phyloP scores from a whole-genome alignment of 2,797 vertebrate genomes.

The Leptatherina wallacei region DNA sequence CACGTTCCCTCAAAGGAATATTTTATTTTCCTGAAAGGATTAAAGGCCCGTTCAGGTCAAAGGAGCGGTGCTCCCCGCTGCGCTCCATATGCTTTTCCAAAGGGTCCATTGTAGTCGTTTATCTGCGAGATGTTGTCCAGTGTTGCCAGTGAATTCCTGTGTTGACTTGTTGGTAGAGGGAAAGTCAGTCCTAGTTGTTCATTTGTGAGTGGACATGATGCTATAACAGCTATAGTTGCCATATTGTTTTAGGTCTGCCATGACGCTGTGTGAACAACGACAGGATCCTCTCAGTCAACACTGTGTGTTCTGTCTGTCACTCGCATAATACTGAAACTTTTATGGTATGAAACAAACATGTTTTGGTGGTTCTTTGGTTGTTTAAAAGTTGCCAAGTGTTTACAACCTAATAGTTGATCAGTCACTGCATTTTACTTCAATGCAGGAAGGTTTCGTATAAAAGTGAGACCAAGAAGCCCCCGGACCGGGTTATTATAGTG shows the following conservation, averaged over 20 bases:
- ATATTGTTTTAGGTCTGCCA: slow-evolving; percentile 59
- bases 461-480: slow-evolving; percentile 45
- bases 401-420: slow-evolving; percentile 65
- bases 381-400: slow-evolving; percentile 80
- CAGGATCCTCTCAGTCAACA: slow-evolving; percentile 57
- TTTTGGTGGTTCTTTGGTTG: slow-evolving; percentile 48
- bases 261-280: slow-evolving; percentile 41
- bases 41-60: slow-evolving; percentile 49
- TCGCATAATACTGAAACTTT: slow-evolving; percentile 27
- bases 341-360: slow-evolving; percentile 10
- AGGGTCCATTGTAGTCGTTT: slow-evolving; percentile 72
- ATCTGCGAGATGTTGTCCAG: slow-evolving; percentile 65
- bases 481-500: slow-evolving; percentile 50
- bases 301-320: slow-evolving; percentile 56
- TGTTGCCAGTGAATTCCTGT: slow-evolving; percentile 66
- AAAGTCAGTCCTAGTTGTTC: slow-evolving; percentile 44
- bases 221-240: slow-evolving; percentile 63
- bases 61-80: slow-evolving; percentile 39
- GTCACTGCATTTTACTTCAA: slow-evolving; percentile 37
- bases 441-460: slow-evolving; percentile 39
- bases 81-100: slow-evolving; percentile 50
- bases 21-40: slow-evolving; percentile 55
- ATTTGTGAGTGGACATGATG: slow-evolving; percentile 47
- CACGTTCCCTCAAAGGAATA: slow-evolving; percentile 49
- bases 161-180: slow-evolving; percentile 59